Evolutionary conservation across 2,888 invertebrate genomes (phyloP), one percentile per base, ranked within the genome.

Genomic region (Drosophila multiciliata): DNA sequence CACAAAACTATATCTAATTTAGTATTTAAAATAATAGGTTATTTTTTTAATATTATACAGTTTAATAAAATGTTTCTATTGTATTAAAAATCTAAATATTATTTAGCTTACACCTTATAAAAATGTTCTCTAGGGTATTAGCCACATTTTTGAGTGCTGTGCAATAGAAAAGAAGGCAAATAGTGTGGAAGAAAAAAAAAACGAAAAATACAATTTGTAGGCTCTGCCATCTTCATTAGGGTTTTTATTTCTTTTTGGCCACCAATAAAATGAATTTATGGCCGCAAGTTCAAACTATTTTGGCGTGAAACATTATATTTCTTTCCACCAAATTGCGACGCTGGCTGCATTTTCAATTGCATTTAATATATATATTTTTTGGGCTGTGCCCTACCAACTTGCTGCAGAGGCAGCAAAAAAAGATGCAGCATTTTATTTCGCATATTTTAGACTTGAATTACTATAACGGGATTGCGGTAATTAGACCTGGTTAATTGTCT

Each of bases 281-380:
- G 89, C 82, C 73, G 73, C 75, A 79, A 84, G 85, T 89, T 87
- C 85, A 89, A 89, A 87, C 71, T 72, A 75, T 78, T 87, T 76
- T 66, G 66, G 48, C 50, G 64, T 49, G 58, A 60, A 72, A 35
- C 75, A 77, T 73, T 86, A 72, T 59, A 73, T 60, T 66, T 52
- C 11, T 42, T 36, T 35, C 49, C 35, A 38, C 67, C 40, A 53
- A 66, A 71, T 76, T 74, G 73, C 66, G 55, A 78, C 76, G 77
- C 60, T 65, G 50, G 65, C 78, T 80, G 90, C 90, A 88, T 88
- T 90, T 89, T 83, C 88, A 88, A 87, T 88, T 88, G 88, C 86
- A 76, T 78, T 78, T 73, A 66, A 83, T 78, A 52, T 29, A 52
- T 58, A 83, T 78, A 52, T 29, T 49, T 58, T 52, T 55, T 26